Evolutionary conservation across 2,888 invertebrate genomes (phyloP).

Genomic region (Hoplodrina blanda): DNA sequence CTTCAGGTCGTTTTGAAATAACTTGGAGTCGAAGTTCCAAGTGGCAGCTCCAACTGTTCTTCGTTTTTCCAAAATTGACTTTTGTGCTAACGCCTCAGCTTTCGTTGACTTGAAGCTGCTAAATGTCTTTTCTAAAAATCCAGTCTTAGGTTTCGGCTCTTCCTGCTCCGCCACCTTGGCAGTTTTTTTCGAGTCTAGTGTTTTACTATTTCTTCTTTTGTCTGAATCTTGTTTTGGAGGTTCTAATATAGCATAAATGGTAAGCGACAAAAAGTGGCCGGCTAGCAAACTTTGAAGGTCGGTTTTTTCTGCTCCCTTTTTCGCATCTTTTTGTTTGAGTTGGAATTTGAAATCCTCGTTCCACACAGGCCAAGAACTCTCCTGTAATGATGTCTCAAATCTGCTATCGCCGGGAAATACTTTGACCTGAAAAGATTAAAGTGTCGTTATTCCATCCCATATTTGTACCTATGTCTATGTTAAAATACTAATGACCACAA

Average conservation of each 20-base stretch:
- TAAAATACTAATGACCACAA: conserved; percentile 3
- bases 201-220: conserved; percentile 81
- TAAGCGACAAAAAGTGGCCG: conserved; percentile 92
- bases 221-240: conserved; percentile 86
- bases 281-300: conserved; percentile 91
- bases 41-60: conserved; percentile 93
- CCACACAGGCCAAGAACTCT: conserved; percentile 95
- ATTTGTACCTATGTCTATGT: conserved; percentile 12
- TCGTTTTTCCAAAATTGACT: conserved; percentile 91
- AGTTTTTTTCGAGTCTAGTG: conserved; percentile 78
- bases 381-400: conserved; percentile 93
- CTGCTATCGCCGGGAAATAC: conserved; percentile 94
- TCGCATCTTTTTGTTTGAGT: conserved; percentile 90
- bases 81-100: conserved; percentile 84
- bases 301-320: conserved; percentile 83
- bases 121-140: conserved; percentile 88
- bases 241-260: conserved; percentile 92
- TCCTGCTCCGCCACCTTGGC: conserved; percentile 84
- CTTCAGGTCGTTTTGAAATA: conserved; percentile 91
- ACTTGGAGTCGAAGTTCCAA: conserved; percentile 92
- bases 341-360: conserved; percentile 95
- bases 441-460: conserved; percentile 1
- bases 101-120: conserved; percentile 87
- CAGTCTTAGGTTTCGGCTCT: conserved; percentile 85
- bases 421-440: conserved; percentile 91